Conservation (phyloP, 2,888 invertebrate genomes). For the Synanthedon vespiformis region DNA sequence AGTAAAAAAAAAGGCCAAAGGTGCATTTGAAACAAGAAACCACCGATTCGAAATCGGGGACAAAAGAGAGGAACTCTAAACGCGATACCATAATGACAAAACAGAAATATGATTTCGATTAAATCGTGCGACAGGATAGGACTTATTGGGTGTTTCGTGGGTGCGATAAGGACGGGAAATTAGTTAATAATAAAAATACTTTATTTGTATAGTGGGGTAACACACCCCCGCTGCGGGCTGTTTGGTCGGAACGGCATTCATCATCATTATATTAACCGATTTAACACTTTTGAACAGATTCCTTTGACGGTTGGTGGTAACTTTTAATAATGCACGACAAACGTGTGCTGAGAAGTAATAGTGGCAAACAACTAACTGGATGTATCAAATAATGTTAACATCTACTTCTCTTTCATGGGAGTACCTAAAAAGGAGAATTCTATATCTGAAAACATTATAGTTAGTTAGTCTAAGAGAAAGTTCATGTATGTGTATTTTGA, state of each 20-base stretch:
- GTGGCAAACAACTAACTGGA: no score
- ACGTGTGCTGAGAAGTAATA: slow-evolving; percentile 9
- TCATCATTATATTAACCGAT: slow-evolving; percentile 71
- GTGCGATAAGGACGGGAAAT: slow-evolving; percentile 45
- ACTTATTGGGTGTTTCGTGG: slow-evolving; percentile 25
- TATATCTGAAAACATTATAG: no score
- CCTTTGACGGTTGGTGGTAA: slow-evolving; percentile 46
- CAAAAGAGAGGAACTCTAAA: slow-evolving; percentile 66
- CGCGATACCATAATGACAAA: slow-evolving; percentile 69
- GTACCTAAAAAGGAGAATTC: no score
- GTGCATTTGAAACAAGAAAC: slow-evolving; percentile 65
- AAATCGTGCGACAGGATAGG: slow-evolving; percentile 50
- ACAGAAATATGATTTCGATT: slow-evolving; percentile 71
- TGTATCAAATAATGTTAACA: no score
- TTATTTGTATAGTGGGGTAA: slow-evolving; percentile 69
- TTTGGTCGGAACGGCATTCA: slow-evolving; percentile 63
- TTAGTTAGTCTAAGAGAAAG: no score
- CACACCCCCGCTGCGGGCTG: slow-evolving; percentile 70
- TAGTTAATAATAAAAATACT: slow-evolving; percentile 69
- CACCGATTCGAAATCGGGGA: slow-evolving; percentile 53
- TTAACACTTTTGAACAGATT: slow-evolving; percentile 71
- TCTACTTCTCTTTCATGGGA: no score
- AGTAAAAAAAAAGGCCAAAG: slow-evolving; percentile 45
- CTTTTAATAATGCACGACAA: slow-evolving; percentile 21
- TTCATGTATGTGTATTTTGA: no score